Base-by-base conservation (phyloP, 2,888 invertebrate species). In the Rhamnusium bicolor region DNA sequence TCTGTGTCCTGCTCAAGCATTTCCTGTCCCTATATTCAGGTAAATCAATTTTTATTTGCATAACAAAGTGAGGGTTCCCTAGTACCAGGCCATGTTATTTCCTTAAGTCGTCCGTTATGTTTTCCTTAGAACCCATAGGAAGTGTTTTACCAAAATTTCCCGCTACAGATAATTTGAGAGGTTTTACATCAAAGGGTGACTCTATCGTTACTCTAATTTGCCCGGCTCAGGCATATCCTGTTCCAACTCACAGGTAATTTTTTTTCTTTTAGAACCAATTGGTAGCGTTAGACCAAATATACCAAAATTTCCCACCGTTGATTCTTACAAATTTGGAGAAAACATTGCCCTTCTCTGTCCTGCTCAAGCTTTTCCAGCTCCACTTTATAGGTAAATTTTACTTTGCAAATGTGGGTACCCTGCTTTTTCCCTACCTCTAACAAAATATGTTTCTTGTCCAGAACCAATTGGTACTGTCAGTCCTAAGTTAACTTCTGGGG, bases 381-480 rank as follows among this genome's bases (percentile, higher is more conserved):
- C 93, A 86, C 89, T 79, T 62, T 83, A 81, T 80, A 84, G 84
- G 84, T 84, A 83, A 77, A 47, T 69, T 46, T 74, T 91, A 77
- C 83, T 89, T 72, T 91, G 89, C 88, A 91, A 91, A 91, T 56
- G 46, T 40, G 67, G 56, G 67, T 67, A 56, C 56, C 56, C 67
- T 19, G 16, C 46, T 14, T 49, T 49, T 56, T 51, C 24, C 63
- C 49, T 16, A 54, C 51, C 16, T 24, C 29, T 19, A 51, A 51
- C 24, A 65, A 24, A 66, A 67, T 18, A 40, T 51, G 60, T 70
- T 62, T 69, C 60, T 72, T 58, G 66, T 78, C 53, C 87, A 93
- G 94, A 95, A 90, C 95, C 95, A 81, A 92, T 94, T 89, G 93
- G 94, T 89, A 93, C 93, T 87, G 93, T 93, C 75, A 91, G 92